phyloP scores from a whole-genome alignment of 1,140 invertebrate genomes.

The Plodia interpunctella region DNA sequence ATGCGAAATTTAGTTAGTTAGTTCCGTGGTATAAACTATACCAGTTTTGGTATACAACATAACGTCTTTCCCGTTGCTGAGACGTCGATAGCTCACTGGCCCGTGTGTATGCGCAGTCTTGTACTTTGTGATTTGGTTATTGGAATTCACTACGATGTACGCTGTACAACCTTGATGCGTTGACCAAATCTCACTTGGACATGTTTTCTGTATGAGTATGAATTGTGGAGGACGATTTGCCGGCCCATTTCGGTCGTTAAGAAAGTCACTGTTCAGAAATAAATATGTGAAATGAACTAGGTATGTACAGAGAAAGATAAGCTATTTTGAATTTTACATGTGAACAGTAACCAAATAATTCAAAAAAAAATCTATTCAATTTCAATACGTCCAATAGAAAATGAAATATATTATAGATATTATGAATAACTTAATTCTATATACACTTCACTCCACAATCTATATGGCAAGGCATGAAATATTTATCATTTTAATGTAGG shows the following conservation, averaged over 20 bases:
- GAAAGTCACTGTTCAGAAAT: not conserved
- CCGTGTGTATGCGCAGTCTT: not conserved
- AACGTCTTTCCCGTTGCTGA: not conserved
- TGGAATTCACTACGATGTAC: not conserved
- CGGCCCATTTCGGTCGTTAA: not conserved
- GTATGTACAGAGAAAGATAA: no score
- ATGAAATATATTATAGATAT: no score
- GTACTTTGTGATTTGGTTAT: not conserved
- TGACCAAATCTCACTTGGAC: not conserved
- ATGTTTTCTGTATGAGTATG: constrained; percentile 10
- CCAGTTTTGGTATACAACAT: not conserved
- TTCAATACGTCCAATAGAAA: no score
- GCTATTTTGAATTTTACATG: no score
- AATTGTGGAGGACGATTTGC: not conserved
- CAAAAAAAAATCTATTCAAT: no score
- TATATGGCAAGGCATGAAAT: no score
- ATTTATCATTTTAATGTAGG: no score
- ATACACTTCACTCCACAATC: no score
- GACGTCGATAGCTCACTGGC: not conserved
- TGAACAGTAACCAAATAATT: no score
- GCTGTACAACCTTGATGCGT: not conserved
- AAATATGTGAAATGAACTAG: no score
- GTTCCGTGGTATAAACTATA: not conserved
- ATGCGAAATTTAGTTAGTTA: not conserved
- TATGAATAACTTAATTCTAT: no score